A percentile compares a stretch with the other conserved stretches of the same genome.
These are phyloP conservation scores for Xestobium rufovillosum DNA, from an alignment of 2,888 invertebrate species.

Conservation along the genomic window DNA sequence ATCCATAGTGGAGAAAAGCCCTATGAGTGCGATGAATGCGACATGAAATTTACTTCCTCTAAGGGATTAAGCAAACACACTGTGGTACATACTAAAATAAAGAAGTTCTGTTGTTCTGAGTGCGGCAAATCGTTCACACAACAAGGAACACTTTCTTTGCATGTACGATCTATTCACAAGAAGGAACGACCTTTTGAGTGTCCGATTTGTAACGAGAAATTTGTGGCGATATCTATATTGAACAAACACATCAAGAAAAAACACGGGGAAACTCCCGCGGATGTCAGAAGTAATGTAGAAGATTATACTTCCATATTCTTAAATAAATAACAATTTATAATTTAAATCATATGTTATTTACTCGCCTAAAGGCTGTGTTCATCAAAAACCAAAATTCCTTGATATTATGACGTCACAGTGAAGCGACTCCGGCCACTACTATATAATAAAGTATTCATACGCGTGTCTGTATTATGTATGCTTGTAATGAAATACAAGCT, in stretches of 20 bases:
- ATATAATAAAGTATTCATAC: no score
- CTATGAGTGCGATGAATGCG: constrained; percentile 12
- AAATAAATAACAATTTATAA: no score
- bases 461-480: no score
- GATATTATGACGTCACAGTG: no score
- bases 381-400: no score
- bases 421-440: no score
- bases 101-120: constrained; percentile 44
- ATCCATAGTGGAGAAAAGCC: constrained; percentile 3
- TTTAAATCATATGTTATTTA: no score
- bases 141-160: constrained; percentile 42
- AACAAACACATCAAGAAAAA: constrained; percentile 4
- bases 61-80: constrained; percentile 40
- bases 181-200: constrained; percentile 41
- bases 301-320: no score
- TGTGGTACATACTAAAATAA: constrained; percentile 48
- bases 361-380: no score
- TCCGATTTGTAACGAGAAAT: constrained; percentile 9
- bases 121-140: constrained; percentile 49
- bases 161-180: constrained; percentile 45
- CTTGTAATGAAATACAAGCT: no score
- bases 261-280: no score
- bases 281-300: no score
- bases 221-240: constrained; percentile 1
- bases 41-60: constrained; percentile 9